A percentile compares a stretch with the other conserved stretches of the same genome.
These are phyloP conservation scores for Meriones unguiculatus DNA, from an alignment of 2,113 vertebrate species.

Conservation along the genomic window DNA sequence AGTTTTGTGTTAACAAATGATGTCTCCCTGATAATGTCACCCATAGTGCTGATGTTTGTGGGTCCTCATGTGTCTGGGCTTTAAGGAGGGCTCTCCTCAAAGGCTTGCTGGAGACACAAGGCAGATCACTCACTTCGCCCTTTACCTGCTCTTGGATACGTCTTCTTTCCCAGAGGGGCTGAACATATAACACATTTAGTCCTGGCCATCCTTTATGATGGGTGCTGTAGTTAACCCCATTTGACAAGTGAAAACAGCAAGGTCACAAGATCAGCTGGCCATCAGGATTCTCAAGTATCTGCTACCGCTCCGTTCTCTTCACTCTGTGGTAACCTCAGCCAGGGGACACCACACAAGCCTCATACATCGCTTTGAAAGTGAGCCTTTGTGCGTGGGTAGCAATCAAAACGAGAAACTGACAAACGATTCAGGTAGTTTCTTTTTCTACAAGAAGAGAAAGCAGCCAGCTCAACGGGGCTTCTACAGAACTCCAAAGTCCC, in stretches of 20 bases:
- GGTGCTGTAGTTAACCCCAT: not conserved
- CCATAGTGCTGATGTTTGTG: not conserved
- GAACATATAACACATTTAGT: not conserved
- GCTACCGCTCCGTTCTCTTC: not conserved
- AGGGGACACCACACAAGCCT: not conserved
- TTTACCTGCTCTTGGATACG: not conserved
- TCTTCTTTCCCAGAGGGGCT: not conserved
- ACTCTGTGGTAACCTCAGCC: not conserved
- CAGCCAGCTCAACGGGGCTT: not conserved
- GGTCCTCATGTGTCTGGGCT: not conserved
- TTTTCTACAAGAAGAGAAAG: constrained; percentile 12
- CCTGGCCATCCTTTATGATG: not conserved
- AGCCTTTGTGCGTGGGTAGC: constrained; percentile 1
- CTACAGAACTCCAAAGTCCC: not conserved
- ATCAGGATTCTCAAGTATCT: not conserved
- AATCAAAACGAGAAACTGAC: constrained; percentile 2
- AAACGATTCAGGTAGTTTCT: not conserved
- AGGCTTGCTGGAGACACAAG: not conserved
- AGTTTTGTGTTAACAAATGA: constrained; percentile 21
- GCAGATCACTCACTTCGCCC: not conserved
- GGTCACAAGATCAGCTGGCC: not conserved
- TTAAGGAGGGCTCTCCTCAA: not conserved
- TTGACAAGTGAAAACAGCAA: constrained; percentile 18
- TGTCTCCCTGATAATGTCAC: not conserved
- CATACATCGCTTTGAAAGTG: fast-evolving